Conservation (phyloP, 2,888 invertebrate species). For the Eupithecia insigniata region DNA sequence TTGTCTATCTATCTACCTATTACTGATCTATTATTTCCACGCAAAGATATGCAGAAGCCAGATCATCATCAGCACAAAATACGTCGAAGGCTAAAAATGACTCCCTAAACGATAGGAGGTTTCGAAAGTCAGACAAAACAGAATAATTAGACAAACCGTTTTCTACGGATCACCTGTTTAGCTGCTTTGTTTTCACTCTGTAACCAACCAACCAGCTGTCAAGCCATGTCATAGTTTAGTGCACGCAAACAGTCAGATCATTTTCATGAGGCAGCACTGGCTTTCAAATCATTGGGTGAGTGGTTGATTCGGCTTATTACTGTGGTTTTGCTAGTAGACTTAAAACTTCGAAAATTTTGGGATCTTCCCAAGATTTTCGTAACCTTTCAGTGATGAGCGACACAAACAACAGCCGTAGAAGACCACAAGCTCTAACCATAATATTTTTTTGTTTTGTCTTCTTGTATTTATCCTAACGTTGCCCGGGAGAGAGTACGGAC, state of each 20-base stretch:
- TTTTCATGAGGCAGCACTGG: constrained; percentile 2
- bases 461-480: neutral
- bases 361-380: too few relatives aligned
- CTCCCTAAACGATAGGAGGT: too few relatives aligned
- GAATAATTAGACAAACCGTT: neutral
- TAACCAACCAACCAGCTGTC: neutral
- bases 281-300: neutral
- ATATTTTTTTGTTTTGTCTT: neutral
- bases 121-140: neutral
- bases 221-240: constrained; percentile 10
- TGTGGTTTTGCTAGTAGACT: neutral
- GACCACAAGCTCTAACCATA: too few relatives aligned
- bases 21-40: too few relatives aligned
- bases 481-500: neutral
- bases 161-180: neutral
- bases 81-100: too few relatives aligned
- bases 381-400: too few relatives aligned
- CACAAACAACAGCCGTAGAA: too few relatives aligned
- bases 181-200: neutral
- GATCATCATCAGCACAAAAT: too few relatives aligned
- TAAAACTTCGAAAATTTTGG: neutral
- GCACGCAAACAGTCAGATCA: constrained; percentile 25
- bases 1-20: too few relatives aligned
- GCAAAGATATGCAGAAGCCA: too few relatives aligned
- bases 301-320: neutral